These are phyloP conservation scores for Tinea trinotella DNA, from an alignment of 2,888 invertebrate species.

Conservation along the genomic window DNA sequence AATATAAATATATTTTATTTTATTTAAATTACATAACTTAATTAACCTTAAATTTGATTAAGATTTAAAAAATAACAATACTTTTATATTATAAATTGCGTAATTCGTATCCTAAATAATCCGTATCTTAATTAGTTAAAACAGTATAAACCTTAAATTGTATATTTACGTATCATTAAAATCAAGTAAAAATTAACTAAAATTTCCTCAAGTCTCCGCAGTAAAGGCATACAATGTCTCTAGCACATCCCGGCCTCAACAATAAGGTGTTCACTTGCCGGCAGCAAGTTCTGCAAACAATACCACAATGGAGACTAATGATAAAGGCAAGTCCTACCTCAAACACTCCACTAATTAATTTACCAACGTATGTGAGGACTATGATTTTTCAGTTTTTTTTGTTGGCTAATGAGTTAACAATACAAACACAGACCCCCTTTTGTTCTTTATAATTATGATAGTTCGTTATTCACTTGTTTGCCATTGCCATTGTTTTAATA, in stretches of 20 bases:
- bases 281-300: slow-evolving; percentile 31
- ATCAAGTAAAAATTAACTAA: not conserved
- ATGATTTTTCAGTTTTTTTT: not conserved
- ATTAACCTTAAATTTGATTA: no score
- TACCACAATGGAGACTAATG: slow-evolving; percentile 34
- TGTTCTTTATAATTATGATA: slow-evolving; percentile 8
- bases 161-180: not conserved
- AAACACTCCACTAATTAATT: slow-evolving; percentile 16
- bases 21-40: no score
- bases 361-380: not conserved
- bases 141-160: no score
- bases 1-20: no score
- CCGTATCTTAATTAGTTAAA: no score
- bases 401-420: slow-evolving; percentile 7
- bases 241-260: slow-evolving; percentile 23
- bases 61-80: no score
- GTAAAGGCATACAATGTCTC: not conserved
- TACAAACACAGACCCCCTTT: not conserved
- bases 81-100: no score
- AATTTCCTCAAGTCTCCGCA: not conserved
- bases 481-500: no score
- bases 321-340: slow-evolving; percentile 11
- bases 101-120: no score
- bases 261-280: slow-evolving; percentile 32
- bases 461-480: no score